Evolutionary conservation across 2,888 invertebrate genomes (phyloP), one percentile per base, ranked within the genome.

Genomic region (Camponotus fellah): DNA sequence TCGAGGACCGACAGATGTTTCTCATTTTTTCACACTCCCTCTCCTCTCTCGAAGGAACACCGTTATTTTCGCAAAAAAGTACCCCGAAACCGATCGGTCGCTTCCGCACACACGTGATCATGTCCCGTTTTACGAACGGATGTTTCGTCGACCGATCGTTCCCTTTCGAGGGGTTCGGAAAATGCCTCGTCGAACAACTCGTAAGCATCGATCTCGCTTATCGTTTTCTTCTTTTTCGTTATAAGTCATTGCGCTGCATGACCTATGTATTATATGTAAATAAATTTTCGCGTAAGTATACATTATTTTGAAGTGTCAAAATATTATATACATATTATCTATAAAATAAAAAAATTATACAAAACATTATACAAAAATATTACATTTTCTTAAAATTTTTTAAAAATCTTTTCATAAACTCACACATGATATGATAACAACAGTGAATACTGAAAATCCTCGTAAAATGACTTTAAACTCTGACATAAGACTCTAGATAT

Each of bases 41-140:
- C 85, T 85, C 58, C 88, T 85, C 87, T 75, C 83, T 91, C 89
- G 89, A 91, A 86, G 89, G 90, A 92, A 92, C 92, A 88, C 93
- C 94, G 94, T 94, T 94, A 94, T 94, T 94, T 89, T 93, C 89
- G 93, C 93, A 94, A 94, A 94, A 93, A 94, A 94, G 92, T 91
- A 86, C 88, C 90, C 92, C 91, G 91, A 92, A 93, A 93, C 92
- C 91, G 92, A 93, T 92, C 92, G 92, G 81, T 64, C 82, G 89
- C 87, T 89, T 88, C 87, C 91, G 89, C 85, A 85, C 87, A 83
- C 86, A 86, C 85, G 84, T 66, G 87, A 85, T 84, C 86, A 68
- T 65, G 82, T 77, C 69, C 82, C 76, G 64, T 84, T 82, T 72
- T 72, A 66, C 49, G 75, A 72, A 83, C 85, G 79, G 46, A 66